These are phyloP conservation scores for Pseudomyrmex gracilis DNA, from an alignment of 1,140 invertebrate genomes.

Conservation along the genomic window DNA sequence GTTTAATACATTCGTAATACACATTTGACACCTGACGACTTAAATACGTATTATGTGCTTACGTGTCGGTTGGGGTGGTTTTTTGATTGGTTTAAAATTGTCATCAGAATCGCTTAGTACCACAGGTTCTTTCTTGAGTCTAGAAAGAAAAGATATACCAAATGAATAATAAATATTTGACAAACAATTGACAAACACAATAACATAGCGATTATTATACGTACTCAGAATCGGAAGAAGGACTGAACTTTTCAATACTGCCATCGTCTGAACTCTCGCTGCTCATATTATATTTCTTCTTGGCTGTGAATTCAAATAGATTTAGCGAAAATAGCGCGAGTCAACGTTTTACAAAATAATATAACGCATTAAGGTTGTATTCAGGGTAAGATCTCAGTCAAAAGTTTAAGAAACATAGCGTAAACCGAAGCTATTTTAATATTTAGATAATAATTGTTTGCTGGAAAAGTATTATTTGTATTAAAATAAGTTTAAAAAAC, in stretches of 20 bases:
- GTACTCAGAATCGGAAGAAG: constrained; percentile 72
- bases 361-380: no score
- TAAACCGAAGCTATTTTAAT: no score
- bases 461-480: no score
- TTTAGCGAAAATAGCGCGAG: constrained; percentile 2
- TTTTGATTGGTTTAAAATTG: constrained; percentile 79
- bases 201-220: constrained; percentile 41
- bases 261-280: constrained; percentile 72
- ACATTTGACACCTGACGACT: not conserved
- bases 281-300: constrained; percentile 78
- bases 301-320: constrained; percentile 62
- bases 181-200: not conserved
- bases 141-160: not conserved
- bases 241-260: constrained; percentile 68
- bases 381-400: no score
- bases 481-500: no score
- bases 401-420: no score
- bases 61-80: constrained; percentile 76
- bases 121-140: constrained; percentile 29
- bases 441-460: no score
- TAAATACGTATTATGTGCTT: constrained; percentile 53
- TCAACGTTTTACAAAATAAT: not conserved
- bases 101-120: constrained; percentile 79
- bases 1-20: constrained; percentile 32
- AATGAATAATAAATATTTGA: constrained; percentile 6